Conservation (phyloP, 2,888 invertebrate genomes). For the Antheraea assamensis region DNA sequence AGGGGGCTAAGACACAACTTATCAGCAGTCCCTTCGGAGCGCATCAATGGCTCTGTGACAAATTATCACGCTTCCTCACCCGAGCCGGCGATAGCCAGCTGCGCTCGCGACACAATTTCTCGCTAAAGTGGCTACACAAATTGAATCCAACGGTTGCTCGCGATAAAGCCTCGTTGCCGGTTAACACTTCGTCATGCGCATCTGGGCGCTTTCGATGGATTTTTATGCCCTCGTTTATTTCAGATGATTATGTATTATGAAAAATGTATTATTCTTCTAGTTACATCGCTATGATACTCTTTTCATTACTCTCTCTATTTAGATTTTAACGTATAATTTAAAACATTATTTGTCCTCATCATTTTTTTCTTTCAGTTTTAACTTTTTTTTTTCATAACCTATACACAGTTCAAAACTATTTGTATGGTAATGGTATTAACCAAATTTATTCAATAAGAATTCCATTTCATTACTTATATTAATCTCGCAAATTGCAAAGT, state of each 20-base stretch:
- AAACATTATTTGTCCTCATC: neutral
- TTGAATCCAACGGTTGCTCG: slow-evolving; percentile 64
- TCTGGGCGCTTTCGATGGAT: slow-evolving; percentile 9
- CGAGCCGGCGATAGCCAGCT: slow-evolving; percentile 61
- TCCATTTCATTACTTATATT: neutral
- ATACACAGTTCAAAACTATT: no score
- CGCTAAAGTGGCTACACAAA: slow-evolving; percentile 77
- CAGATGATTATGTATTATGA: neutral
- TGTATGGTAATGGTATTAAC: no score
- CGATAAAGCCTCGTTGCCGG: slow-evolving; percentile 62
- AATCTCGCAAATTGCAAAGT: neutral
- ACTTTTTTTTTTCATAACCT: no score
- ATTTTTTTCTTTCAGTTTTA: neutral
- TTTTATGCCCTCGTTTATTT: neutral
- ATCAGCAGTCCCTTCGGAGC: slow-evolving; percentile 19
- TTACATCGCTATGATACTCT: neutral
- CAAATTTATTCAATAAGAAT: neutral
- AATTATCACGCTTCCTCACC: slow-evolving; percentile 32
- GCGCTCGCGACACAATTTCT: slow-evolving; percentile 75
- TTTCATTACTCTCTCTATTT: neutral
- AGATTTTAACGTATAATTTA: neutral
- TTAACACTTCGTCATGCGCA: slow-evolving; percentile 39
- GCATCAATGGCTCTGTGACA: slow-evolving; percentile 20
- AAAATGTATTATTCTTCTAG: slow-evolving; percentile 1
- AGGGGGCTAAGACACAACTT: neutral